Base-by-base conservation (phyloP, 2,797 vertebrate species). In the Arnoldichthys spilopterus region DNA sequence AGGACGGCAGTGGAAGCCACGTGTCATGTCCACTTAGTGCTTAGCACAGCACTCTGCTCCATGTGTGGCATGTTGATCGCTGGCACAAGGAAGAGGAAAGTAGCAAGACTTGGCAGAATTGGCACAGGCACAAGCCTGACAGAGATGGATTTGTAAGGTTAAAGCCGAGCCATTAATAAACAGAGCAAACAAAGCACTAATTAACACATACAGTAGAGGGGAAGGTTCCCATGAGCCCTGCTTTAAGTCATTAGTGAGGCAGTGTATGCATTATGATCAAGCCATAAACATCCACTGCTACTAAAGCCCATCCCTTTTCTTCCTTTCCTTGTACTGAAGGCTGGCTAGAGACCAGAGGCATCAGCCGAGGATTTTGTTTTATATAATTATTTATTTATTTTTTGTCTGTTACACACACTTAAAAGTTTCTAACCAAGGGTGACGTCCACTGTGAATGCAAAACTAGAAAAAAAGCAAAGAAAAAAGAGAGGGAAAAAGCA, bases 81-180 rank as follows among this genome's bases (percentile, higher is more conserved):
- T 53, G 37, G 53, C 54, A 51, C 26, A 61, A 47, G 32, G n/a
- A 58, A 30, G 24, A 67, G 24, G 12, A 51, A 63, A 59, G 67
- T 15, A 40, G 58, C 7, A 22, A 32, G 22, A 66, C n/a, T 20
- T 47, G 49, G 62, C 16, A 15, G 68, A 64, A 80, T 12, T 24
- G 59, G 63, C 45, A 59, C 13, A 63, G 11, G 68, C 79, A 32
- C 28, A 28, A 53, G 72, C 64, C 63, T 74, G 79, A 34, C 11
- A 2, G 51, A 53, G 24, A 78, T 72, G 75, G 79, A 90, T 91
- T 89, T 91, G 90, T 91, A 76, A 89, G 88, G 89, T 89, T 90
- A 89, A 91, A 90, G 53, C 86, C 1, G 58, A 0, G 68, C 85
- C 47, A 90, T 90, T 89, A 91, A 85, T 84, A 88, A 90, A 89